Evolutionary conservation across 2,888 invertebrate genomes (phyloP).

Genomic region (Lymantria dispar): DNA sequence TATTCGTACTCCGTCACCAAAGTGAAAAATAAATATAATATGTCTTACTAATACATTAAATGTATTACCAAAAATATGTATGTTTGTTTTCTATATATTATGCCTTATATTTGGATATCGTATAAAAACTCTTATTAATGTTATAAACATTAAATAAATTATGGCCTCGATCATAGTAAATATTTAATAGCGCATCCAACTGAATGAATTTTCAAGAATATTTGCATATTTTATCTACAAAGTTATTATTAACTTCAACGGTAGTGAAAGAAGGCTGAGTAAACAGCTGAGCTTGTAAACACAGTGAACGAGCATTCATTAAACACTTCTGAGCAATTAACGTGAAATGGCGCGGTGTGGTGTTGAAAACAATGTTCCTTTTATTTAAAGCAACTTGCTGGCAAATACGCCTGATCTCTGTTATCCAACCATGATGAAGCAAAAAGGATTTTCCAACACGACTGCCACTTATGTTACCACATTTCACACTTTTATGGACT

Average conservation of each 20-base stretch:
- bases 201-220: too few species aligned
- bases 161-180: too few species aligned
- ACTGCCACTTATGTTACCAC: not conserved
- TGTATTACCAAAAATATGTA: too few species aligned
- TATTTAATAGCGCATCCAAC: too few species aligned
- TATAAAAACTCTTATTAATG: too few species aligned
- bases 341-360: conserved; percentile 27
- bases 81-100: too few species aligned
- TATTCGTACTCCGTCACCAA: too few species aligned
- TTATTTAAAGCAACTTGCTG: conserved; percentile 38
- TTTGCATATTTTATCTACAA: not conserved
- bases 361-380: conserved; percentile 56
- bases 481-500: not conserved
- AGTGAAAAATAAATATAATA: too few species aligned
- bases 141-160: too few species aligned
- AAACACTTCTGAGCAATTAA: conserved; percentile 51
- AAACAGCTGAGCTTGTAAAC: conserved; percentile 50
- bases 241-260: conserved; percentile 19
- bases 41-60: too few species aligned
- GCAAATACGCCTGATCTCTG: conserved; percentile 31
- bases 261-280: conserved; percentile 34
- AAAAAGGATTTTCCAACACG: conserved; percentile 29
- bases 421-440: conserved; percentile 35
- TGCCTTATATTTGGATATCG: too few species aligned
- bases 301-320: conserved; percentile 54